A percentile compares a stretch with the other conserved stretches of the same genome.
These are phyloP conservation scores for Anthoptus insignis DNA, from an alignment of 2,888 invertebrate genomes.

Conservation along the genomic window DNA sequence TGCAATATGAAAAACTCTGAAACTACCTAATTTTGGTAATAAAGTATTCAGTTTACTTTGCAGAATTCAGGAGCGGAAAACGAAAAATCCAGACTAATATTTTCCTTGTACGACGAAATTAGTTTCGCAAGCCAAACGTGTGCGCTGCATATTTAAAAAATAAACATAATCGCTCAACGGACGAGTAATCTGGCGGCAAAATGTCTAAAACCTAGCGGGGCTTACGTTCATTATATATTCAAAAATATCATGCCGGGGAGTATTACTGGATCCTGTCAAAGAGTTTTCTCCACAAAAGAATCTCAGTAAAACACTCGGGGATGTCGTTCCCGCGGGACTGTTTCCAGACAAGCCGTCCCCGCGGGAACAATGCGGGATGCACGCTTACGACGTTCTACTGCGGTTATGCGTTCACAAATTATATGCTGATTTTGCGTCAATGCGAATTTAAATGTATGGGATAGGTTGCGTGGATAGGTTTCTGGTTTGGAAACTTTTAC, in stretches of 20 bases:
- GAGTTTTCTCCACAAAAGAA: conserved; percentile 35
- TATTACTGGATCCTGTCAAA: conserved; percentile 31
- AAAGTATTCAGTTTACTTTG: conserved; percentile 16
- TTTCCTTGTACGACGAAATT: conserved; percentile 29
- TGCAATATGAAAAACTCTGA: background rate
- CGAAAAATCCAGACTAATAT: conserved; percentile 9
- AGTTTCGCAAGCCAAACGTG: conserved; percentile 32
- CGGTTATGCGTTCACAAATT: background rate
- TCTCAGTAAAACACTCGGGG: conserved; percentile 38
- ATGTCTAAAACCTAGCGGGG: conserved; percentile 5
- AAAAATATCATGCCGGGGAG: conserved; percentile 31
- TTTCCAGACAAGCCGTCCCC: conserved; percentile 14
- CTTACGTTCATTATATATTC: conserved; percentile 34
- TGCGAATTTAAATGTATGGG: background rate
- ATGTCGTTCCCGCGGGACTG: conserved; percentile 36
- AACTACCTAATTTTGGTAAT: conserved; percentile 9
- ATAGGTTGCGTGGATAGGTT: background rate
- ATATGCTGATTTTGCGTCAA: background rate
- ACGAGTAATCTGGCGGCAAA: conserved; percentile 15
- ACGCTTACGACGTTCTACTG: background rate
- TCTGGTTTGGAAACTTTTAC: too few relatives aligned
- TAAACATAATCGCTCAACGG: conserved; percentile 35
- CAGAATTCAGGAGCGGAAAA: conserved; percentile 19
- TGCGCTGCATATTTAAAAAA: conserved; percentile 36
- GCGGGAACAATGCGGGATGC: conserved; percentile 20